These are phyloP conservation scores for Cyprinodon diabolis DNA, from an alignment of 2,797 vertebrate species.

Conservation along the genomic window DNA sequence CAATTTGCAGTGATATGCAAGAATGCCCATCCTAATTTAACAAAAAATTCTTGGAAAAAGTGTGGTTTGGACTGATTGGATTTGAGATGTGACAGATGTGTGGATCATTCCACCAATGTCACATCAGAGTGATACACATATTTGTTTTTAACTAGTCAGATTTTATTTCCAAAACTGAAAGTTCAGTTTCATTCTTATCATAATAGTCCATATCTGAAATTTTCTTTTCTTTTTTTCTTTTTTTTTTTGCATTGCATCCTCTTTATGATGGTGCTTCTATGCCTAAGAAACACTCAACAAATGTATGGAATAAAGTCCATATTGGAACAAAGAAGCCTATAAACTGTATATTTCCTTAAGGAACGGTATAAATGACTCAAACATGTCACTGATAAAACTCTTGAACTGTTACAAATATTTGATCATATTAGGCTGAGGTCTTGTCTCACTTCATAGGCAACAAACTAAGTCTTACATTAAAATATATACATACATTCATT, in stretches of 20 bases:
- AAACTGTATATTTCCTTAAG: slow-evolving; percentile 10
- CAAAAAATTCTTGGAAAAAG: not conserved
- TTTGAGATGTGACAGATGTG: not conserved
- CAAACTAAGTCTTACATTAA: slow-evolving; percentile 38
- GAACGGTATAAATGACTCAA: slow-evolving; percentile 21
- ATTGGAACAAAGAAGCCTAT: slow-evolving; percentile 16
- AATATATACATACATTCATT: slow-evolving; percentile 7
- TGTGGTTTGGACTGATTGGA: not conserved
- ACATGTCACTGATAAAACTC: slow-evolving; percentile 17
- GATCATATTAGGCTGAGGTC: slow-evolving; percentile 29
- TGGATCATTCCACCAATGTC: not conserved
- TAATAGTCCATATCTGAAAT: not conserved
- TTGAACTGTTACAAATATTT: slow-evolving; percentile 23
- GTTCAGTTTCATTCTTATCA: not conserved
- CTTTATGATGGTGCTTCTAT: not conserved
- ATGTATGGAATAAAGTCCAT: not conserved
- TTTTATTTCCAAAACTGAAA: not conserved
- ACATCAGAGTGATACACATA: not conserved
- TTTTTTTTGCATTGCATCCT: not conserved
- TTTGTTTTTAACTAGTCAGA: not conserved
- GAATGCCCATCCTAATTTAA: not conserved
- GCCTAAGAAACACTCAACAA: not conserved
- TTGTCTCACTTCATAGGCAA: slow-evolving; percentile 29
- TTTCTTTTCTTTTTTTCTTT: not conserved
- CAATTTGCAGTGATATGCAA: not conserved